Percentiles rank a stretch among this genome's conserved stretches.
Conservation (phyloP, 1,140 invertebrate species). For the Chironomus striatipennis region DNA sequence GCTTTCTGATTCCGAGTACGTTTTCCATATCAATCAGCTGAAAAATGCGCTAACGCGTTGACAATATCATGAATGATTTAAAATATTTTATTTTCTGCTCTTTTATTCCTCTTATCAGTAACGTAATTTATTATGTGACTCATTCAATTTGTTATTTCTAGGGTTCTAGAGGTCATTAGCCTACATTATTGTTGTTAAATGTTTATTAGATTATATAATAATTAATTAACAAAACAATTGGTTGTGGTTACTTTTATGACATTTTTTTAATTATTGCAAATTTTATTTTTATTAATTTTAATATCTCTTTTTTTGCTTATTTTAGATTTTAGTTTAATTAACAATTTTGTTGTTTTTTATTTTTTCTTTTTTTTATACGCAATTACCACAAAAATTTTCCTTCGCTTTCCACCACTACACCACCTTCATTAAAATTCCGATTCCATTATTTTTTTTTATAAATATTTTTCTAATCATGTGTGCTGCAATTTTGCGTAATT, state of each 20-base stretch:
- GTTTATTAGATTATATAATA: background rate
- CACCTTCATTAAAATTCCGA: background rate
- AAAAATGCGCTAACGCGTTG: too few relatives aligned
- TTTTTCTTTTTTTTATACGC: conserved; percentile 11
- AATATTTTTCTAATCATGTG: background rate
- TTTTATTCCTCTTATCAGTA: background rate
- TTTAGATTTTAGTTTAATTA: background rate
- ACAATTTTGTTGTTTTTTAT: background rate
- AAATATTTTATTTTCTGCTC: too few relatives aligned
- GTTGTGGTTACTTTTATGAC: background rate
- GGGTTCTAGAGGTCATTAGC: background rate
- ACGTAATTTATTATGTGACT: background rate
- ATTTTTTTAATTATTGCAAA: background rate
- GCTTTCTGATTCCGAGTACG: too few relatives aligned
- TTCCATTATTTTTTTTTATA: background rate
- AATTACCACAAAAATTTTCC: background rate
- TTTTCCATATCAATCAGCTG: too few relatives aligned
- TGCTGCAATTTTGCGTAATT: background rate
- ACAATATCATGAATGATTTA: too few relatives aligned
- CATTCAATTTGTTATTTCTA: background rate
- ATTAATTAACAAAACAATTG: background rate
- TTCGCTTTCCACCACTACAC: background rate
- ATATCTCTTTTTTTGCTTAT: conserved; percentile 4
- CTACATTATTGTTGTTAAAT: background rate
- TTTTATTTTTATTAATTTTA: background rate